Conservation (phyloP, 2,888 invertebrate genomes). For the Drosophila seclusa region DNA sequence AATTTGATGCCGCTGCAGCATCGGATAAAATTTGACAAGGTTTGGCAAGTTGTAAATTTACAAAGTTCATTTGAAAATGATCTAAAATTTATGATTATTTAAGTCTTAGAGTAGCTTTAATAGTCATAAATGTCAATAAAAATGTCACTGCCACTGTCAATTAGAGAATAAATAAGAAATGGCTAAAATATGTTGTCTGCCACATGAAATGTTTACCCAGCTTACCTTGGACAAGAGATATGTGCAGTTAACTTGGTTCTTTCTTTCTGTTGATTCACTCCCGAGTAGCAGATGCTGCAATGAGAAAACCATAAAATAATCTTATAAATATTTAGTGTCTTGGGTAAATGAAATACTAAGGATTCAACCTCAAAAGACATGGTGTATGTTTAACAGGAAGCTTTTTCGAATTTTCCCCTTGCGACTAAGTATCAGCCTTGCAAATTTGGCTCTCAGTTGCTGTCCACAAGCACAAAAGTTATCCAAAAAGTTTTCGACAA, state of each 20-base stretch:
- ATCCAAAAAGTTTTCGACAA: conserved; percentile 44
- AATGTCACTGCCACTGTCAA: not conserved
- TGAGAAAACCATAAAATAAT: not conserved
- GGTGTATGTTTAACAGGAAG: not conserved
- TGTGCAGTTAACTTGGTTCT: not conserved
- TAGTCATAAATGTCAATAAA: not conserved
- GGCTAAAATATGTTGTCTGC: not conserved
- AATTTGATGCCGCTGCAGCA: not conserved
- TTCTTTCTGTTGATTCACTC: not conserved
- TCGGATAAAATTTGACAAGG: not conserved
- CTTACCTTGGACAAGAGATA: conserved; percentile 17
- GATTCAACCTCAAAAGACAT: not conserved
- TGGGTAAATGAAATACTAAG: not conserved
- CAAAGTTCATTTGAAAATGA: not conserved
- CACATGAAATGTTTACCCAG: not conserved
- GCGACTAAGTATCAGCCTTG: not conserved
- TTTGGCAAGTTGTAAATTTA: not conserved
- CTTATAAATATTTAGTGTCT: not conserved
- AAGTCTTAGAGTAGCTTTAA: not conserved
- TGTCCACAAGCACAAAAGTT: conserved; percentile 16
- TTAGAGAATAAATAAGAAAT: conserved; percentile 1
- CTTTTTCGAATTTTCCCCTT: not conserved
- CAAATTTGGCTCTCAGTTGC: conserved; percentile 9
- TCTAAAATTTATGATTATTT: too few relatives aligned
- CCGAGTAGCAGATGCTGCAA: conserved; percentile 15